Percentiles rank a stretch among this genome's conserved stretches.
Conservation (phyloP, 1,140 invertebrate species). For the Calephelis nemesis region DNA sequence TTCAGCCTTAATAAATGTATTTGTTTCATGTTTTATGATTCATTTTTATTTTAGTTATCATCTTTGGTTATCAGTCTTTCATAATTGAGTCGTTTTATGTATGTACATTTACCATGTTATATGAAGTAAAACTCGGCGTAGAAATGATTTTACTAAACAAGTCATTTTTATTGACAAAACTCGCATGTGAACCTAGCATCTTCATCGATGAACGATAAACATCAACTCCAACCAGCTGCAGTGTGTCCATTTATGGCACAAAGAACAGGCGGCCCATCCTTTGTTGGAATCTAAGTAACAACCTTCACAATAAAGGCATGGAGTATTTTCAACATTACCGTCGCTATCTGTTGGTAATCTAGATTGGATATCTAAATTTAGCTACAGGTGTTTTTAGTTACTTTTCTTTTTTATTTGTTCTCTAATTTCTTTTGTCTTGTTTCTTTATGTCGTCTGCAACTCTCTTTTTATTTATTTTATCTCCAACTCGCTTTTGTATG, state of each 20-base stretch:
- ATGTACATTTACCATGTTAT: slow-evolving; percentile 1
- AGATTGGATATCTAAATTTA: neutral
- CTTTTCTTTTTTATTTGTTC: neutral
- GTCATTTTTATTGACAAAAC: slow-evolving; percentile 24
- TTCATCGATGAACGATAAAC: slow-evolving; percentile 29
- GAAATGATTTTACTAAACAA: neutral
- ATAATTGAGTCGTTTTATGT: neutral
- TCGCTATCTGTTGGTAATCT: neutral
- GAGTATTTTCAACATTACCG: slow-evolving; percentile 18
- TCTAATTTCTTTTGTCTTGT: slow-evolving; percentile 8
- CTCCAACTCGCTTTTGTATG: slow-evolving; percentile 24
- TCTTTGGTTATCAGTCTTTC: slow-evolving; percentile 10
- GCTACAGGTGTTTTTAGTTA: neutral
- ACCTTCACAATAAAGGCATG: slow-evolving; percentile 17
- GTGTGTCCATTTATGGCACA: slow-evolving; percentile 39
- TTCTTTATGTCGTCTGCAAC: neutral
- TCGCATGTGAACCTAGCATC: slow-evolving; percentile 27
- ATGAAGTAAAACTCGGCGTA: slow-evolving; percentile 14
- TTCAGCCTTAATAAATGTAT: too few relatives aligned
- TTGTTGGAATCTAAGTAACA: slow-evolving; percentile 19
- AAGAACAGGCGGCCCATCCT: slow-evolving; percentile 24
- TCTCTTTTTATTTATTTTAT: slow-evolving; percentile 7
- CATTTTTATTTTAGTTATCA: too few relatives aligned
- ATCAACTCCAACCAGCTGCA: slow-evolving; percentile 38
- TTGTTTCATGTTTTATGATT: too few relatives aligned